phyloP scores from a whole-genome alignment of 1,140 invertebrate species.

The Drosophila parabipectinata region DNA sequence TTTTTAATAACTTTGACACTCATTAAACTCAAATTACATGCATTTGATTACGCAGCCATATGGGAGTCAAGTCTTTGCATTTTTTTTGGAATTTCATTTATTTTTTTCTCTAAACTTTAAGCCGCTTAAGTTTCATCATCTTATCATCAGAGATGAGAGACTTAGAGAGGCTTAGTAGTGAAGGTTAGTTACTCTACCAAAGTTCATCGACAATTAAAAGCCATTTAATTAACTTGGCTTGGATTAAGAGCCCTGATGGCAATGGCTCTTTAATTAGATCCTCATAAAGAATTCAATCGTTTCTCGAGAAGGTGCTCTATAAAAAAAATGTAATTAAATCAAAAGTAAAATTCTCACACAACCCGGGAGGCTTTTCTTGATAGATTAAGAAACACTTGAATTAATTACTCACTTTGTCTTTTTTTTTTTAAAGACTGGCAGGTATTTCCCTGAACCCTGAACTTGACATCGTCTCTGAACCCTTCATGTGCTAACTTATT shows the following conservation, averaged over 20 bases:
- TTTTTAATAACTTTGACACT: constrained; percentile 82
- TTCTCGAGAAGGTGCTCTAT: constrained; percentile 17
- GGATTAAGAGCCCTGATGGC: constrained; percentile 52
- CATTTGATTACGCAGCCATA: constrained; percentile 76
- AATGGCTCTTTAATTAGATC: constrained; percentile 68
- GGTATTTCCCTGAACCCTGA: constrained; percentile 52
- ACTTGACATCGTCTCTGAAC: constrained; percentile 61
- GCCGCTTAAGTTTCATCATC: constrained; percentile 70
- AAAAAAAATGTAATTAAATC: constrained; percentile 65
- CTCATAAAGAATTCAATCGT: constrained; percentile 67
- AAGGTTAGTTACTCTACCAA: constrained; percentile 6
- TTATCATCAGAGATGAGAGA: not conserved
- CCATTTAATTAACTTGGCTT: not conserved
- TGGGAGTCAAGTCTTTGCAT: constrained; percentile 58
- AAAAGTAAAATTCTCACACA: constrained; percentile 54
- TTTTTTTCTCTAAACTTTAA: constrained; percentile 36
- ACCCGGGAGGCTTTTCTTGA: constrained; percentile 7
- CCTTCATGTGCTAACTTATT: constrained; percentile 70
- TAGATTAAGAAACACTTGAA: constrained; percentile 66
- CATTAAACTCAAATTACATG: constrained; percentile 82
- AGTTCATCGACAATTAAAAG: constrained; percentile 6
- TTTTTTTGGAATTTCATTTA: not conserved
- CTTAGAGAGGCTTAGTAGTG: not conserved
- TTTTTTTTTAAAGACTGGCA: constrained; percentile 9
- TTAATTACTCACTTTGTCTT: constrained; percentile 66